phyloP scores from a whole-genome alignment of 2,888 invertebrate genomes.

The Papilio elwesi region DNA sequence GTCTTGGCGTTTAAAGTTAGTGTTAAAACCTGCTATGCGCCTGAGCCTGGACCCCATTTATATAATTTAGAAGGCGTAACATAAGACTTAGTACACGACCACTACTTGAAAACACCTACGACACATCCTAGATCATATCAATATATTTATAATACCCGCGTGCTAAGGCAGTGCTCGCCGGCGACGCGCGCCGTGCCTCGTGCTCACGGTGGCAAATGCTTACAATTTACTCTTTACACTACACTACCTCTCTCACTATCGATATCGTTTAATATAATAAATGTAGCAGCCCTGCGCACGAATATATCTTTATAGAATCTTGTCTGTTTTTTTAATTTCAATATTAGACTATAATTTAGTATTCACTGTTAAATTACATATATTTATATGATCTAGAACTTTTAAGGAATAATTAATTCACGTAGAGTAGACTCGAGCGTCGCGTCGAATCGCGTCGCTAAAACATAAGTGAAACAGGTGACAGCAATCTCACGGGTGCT shows the following conservation, averaged over 20 bases:
- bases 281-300: conserved; percentile 65
- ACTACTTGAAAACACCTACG: conserved; percentile 83
- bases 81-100: conserved; percentile 81
- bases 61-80: conserved; percentile 78
- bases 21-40: conserved; percentile 39
- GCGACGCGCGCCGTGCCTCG: conserved; percentile 59
- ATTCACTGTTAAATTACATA: conserved; percentile 58
- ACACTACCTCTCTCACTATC: conserved; percentile 81
- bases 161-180: conserved; percentile 68
- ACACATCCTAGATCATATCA: conserved; percentile 84
- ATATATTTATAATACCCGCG: conserved; percentile 72
- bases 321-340: conserved; percentile 37
- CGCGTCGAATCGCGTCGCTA: conserved; percentile 47
- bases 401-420: conserved; percentile 68
- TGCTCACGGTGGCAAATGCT: conserved; percentile 66
- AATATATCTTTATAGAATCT: conserved; percentile 54
- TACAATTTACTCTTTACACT: conserved; percentile 68
- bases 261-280: conserved; percentile 70
- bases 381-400: conserved; percentile 85
- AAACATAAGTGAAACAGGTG: conserved; percentile 46
- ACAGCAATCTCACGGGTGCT: conserved; percentile 49
- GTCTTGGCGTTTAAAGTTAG: too few relatives aligned
- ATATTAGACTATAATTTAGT: conserved; percentile 21
- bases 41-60: conserved; percentile 45
- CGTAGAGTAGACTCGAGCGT: conserved; percentile 51